These are phyloP conservation scores for Orchestes rusci DNA, from an alignment of 2,888 invertebrate genomes.

Conservation along the genomic window DNA sequence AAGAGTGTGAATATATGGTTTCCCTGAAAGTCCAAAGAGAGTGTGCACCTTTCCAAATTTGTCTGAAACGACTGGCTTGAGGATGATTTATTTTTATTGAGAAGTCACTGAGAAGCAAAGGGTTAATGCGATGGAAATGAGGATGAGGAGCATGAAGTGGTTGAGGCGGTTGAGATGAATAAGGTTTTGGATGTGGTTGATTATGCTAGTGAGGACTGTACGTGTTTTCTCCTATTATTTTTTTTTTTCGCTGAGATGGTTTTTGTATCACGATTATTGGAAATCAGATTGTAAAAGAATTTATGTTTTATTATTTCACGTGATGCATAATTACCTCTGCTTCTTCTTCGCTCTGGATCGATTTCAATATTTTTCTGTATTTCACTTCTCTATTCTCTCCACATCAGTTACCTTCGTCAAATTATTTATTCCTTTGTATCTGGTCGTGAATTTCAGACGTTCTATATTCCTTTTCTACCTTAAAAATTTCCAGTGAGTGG, in stretches of 20 bases:
- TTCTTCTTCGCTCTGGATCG: too few species aligned
- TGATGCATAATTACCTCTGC: too few species aligned
- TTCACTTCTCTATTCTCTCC: too few species aligned
- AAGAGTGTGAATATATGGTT: constrained; percentile 90
- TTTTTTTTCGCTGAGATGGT: constrained; percentile 70
- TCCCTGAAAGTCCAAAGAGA: constrained; percentile 53
- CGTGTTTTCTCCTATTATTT: too few species aligned
- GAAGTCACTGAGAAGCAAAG: constrained; percentile 79
- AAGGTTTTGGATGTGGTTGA: constrained; percentile 59
- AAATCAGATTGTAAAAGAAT: too few species aligned
- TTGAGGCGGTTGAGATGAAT: constrained; percentile 81
- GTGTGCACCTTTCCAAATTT: constrained; percentile 66
- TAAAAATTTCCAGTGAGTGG: too few species aligned
- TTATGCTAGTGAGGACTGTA: constrained; percentile 47
- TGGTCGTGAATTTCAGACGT: too few species aligned
- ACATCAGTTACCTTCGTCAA: too few species aligned
- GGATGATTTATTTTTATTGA: constrained; percentile 76
- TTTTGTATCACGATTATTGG: constrained; percentile 43
- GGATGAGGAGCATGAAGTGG: constrained; percentile 82
- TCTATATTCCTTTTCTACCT: too few species aligned
- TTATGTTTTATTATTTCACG: too few species aligned
- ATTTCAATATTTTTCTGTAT: too few species aligned
- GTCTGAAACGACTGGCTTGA: constrained; percentile 67
- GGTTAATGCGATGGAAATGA: constrained; percentile 71
- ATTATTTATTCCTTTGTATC: too few species aligned